phyloP scores from a whole-genome alignment of 2,888 invertebrate species.

The Eremobia ochroleuca region DNA sequence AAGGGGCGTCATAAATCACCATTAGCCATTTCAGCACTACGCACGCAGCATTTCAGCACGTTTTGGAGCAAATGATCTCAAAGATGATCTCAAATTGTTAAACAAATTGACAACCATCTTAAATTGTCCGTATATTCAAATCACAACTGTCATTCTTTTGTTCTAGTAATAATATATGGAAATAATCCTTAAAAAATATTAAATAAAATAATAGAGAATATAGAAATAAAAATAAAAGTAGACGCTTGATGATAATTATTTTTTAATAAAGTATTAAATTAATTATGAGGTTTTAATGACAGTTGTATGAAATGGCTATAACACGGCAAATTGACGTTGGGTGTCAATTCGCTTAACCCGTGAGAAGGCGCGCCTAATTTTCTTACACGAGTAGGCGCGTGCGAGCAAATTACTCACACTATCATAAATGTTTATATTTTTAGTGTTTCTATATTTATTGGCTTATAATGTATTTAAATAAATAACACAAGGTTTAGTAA shows the following conservation, averaged over 20 bases:
- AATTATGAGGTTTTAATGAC: constrained; percentile 84
- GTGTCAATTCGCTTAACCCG: not conserved
- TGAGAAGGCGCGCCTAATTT: no score
- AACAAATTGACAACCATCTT: not conserved
- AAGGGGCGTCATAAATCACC: no score
- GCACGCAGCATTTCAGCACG: not conserved
- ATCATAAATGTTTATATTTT: no score
- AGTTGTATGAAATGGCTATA: not conserved
- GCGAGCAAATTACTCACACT: no score
- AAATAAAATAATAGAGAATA: constrained; percentile 92
- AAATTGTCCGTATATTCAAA: not conserved
- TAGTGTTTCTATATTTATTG: no score
- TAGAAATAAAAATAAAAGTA: constrained; percentile 90
- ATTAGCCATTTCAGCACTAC: not conserved
- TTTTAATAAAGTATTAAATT: constrained; percentile 91
- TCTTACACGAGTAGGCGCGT: no score
- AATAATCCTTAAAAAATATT: constrained; percentile 94
- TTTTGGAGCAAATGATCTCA: not conserved
- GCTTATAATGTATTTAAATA: no score
- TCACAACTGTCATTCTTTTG: constrained; percentile 77
- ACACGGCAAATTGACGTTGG: not conserved
- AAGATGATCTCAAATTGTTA: not conserved
- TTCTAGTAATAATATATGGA: constrained; percentile 93
- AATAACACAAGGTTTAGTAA: no score
- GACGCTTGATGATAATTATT: constrained; percentile 86